Evolutionary conservation across 1,140 invertebrate genomes (phyloP).

Genomic region (Lethocerus indicus): DNA sequence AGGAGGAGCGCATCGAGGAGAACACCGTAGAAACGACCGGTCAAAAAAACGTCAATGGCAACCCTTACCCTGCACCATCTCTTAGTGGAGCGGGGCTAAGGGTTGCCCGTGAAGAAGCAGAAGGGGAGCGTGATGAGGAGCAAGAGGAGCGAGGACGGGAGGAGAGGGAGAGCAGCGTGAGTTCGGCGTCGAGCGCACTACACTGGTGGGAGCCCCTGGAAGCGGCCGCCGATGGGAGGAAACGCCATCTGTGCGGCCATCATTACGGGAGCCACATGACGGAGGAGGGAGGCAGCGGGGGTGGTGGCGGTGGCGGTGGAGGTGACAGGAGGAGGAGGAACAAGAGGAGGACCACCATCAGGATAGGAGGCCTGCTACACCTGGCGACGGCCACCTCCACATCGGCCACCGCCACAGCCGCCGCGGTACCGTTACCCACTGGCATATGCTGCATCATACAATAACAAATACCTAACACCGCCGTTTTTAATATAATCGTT

Average conservation of each 20-base stretch:
- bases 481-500: too few relatives aligned
- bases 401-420: slow-evolving; percentile 7
- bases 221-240: slow-evolving; percentile 1
- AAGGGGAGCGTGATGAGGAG: too few relatives aligned
- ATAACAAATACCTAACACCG: too few relatives aligned
- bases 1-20: slow-evolving; percentile 17
- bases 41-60: slow-evolving; percentile 25
- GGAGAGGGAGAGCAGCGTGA: too few relatives aligned
- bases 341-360: too few relatives aligned
- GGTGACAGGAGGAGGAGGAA: too few relatives aligned
- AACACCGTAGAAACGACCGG: slow-evolving; percentile 15
- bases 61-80: slow-evolving; percentile 25
- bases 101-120: slow-evolving; percentile 13
- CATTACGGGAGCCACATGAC: slow-evolving; percentile 5
- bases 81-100: slow-evolving; percentile 18
- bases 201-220: slow-evolving; percentile 7
- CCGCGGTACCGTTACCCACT: slow-evolving; percentile 12
- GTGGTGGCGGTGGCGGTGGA: too few relatives aligned
- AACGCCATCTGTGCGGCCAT: slow-evolving; percentile 8
- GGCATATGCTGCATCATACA: slow-evolving; percentile 19
- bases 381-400: slow-evolving; percentile 15
- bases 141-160: too few relatives aligned
- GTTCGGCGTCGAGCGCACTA: not conserved
- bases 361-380: too few relatives aligned
- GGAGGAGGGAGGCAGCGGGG: slow-evolving; percentile 15